Base-by-base conservation (phyloP, 2,797 vertebrate species). In the Channallabes apus region DNA sequence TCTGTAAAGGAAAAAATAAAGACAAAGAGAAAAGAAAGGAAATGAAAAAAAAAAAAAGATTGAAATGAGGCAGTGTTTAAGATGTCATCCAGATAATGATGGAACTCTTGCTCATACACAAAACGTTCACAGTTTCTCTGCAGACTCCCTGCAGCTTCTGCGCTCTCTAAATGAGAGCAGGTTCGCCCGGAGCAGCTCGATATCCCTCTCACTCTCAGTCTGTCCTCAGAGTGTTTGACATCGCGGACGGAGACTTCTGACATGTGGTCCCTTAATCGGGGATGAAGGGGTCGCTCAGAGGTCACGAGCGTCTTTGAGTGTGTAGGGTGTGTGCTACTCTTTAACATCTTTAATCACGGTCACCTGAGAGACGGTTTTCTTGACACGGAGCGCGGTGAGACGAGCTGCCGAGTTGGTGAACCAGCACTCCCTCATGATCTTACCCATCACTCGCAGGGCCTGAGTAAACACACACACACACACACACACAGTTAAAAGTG, bases 351-450 rank as follows among this genome's bases (percentile, higher is more conserved):
- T 95, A 86, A 93, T 93, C 86, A 89, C 89, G 0, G 95, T 96
- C 89, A 99, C 95, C 92, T 99, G 97, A 8, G 97, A 96, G 86
- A 98, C 88, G 0, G 97, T 99, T 87, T 99, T 99, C 96, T 99
- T 99, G 89, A 99, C 95, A 1, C 98, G 96, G 85, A 99, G 96
- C 0, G 97, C 97, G 0, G 98, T 99, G 61, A 99, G 95, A 0
- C 98, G 97, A 0, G 98, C 97, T 0, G 97, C 95, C 0, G 96
- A 94, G 54, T 95, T 99, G 90, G 93, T 88, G 1, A 97, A 96
- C 97, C 98, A 99, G 91, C 98, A 99, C 86, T 99, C 98, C 0
- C 97, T 95, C 97, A 99, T 99, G 88, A 99, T 92, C 90, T 97
- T 94, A 62, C 97, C 98, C 94, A 99, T 96, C 80, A 98, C 96